A percentile compares a stretch with the other conserved stretches of the same genome.
These are phyloP conservation scores for Acleris sparsana DNA, from an alignment of 2,888 invertebrate genomes.

Conservation along the genomic window DNA sequence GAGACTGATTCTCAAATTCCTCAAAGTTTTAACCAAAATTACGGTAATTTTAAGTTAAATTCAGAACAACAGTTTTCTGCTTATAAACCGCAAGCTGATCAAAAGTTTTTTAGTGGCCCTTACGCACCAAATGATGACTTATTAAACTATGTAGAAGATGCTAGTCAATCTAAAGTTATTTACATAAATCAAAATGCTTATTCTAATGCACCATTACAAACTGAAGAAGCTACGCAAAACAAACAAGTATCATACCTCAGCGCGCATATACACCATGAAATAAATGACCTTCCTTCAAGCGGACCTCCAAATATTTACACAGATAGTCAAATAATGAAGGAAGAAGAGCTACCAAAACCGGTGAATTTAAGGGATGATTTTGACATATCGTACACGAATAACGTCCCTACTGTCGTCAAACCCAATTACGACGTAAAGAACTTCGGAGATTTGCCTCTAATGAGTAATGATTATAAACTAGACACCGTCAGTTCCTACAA, in stretches of 20 bases:
- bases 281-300: conserved; percentile 37
- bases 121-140: conserved; percentile 13
- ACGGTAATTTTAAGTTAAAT: neutral
- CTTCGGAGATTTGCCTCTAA: conserved; percentile 69
- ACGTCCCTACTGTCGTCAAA: conserved; percentile 59
- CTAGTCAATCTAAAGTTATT: conserved; percentile 35
- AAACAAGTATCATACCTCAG: conserved; percentile 45
- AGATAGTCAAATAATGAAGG: conserved; percentile 46
- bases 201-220: conserved; percentile 40
- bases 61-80: neutral
- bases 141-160: conserved; percentile 34
- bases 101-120: conserved; percentile 24
- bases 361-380: conserved; percentile 64
- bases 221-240: conserved; percentile 45
- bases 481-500: conserved; percentile 70
- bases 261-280: conserved; percentile 43
- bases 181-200: conserved; percentile 31
- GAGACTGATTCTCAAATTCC: conserved; percentile 12
- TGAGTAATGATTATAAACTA: conserved; percentile 69
- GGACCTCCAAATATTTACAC: conserved; percentile 42
- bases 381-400: conserved; percentile 61
- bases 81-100: conserved; percentile 35
- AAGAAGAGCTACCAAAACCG: conserved; percentile 63
- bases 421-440: conserved; percentile 63
- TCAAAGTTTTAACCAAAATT: neutral